Evolutionary conservation across 2,888 invertebrate genomes (phyloP).

Genomic region (Lagria hirta): DNA sequence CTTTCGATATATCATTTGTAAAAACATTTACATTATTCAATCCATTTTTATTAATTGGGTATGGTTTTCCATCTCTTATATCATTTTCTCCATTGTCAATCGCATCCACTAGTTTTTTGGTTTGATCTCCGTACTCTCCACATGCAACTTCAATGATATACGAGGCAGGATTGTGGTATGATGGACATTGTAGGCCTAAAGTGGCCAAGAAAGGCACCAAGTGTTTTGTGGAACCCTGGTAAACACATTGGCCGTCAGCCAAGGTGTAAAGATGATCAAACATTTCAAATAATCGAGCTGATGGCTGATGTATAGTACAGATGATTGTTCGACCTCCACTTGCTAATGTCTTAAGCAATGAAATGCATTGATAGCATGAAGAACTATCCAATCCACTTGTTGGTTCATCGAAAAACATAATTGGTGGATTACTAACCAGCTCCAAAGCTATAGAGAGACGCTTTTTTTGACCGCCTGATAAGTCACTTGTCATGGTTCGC

Average conservation of each 20-base stretch:
- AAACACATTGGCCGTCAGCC: conserved; percentile 93
- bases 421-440: conserved; percentile 93
- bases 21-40: conserved; percentile 54
- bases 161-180: conserved; percentile 96
- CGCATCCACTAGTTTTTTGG: conserved; percentile 78
- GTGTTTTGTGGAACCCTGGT: conserved; percentile 84
- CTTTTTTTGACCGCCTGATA: conserved; percentile 95
- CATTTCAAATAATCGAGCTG: conserved; percentile 95
- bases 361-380: conserved; percentile 92
- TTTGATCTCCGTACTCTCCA: conserved; percentile 94
- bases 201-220: conserved; percentile 80
- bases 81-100: conserved; percentile 83
- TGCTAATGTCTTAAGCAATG: conserved; percentile 83
- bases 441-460: conserved; percentile 92
- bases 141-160: conserved; percentile 91
- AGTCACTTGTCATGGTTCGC: conserved; percentile 85
- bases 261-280: conserved; percentile 93
- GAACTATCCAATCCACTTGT: conserved; percentile 95
- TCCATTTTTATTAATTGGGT: conserved; percentile 61
- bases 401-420: conserved; percentile 98
- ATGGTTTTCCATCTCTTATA: conserved; percentile 71
- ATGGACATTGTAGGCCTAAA: conserved; percentile 85
- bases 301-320: conserved; percentile 95
- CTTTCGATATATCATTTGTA: conserved; percentile 55
- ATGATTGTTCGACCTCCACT: conserved; percentile 88